Conservation (phyloP, 2,113 vertebrate species). For the Ancistrus triradiatus region DNA sequence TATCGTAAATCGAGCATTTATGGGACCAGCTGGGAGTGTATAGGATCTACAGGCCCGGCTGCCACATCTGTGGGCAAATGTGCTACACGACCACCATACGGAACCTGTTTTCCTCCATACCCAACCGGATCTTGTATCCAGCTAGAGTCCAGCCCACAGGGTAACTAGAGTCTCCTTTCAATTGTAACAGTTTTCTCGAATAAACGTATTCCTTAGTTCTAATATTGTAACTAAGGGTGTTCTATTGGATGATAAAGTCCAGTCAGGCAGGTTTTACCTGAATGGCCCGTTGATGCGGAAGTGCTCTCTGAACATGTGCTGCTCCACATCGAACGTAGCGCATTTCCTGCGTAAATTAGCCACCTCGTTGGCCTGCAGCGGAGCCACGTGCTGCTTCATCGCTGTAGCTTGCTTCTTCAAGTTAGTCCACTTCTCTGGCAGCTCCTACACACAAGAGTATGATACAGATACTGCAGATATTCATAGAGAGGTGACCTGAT, state of each 20-base stretch:
- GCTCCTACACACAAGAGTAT: slow-evolving; percentile 64
- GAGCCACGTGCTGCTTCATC: slow-evolving; percentile 84
- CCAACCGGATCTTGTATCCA: too few species aligned
- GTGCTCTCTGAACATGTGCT: slow-evolving; percentile 74
- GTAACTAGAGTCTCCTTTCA: too few species aligned
- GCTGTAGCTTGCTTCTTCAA: slow-evolving; percentile 76
- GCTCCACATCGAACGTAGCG: slow-evolving; percentile 72
- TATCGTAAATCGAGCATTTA: too few species aligned
- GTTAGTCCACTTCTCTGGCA: slow-evolving; percentile 87
- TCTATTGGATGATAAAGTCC: neutral
- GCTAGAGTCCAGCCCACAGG: too few species aligned
- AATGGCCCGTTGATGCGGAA: slow-evolving; percentile 79
- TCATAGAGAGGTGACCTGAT: too few species aligned
- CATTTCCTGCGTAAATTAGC: slow-evolving; percentile 73
- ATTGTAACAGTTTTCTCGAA: too few species aligned
- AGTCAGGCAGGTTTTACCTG: slow-evolving; percentile 68
- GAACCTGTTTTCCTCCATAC: too few species aligned
- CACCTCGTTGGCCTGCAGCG: slow-evolving; percentile 82
- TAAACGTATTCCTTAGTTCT: too few species aligned
- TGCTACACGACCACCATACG: too few species aligned
- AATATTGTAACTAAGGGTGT: neutral
- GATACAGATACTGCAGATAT: neutral
- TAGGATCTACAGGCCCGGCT: too few species aligned
- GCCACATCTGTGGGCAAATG: too few species aligned
- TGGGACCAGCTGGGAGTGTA: too few species aligned